Evolutionary conservation across 2,797 vertebrate species (phyloP), one percentile per base, ranked within the genome.

Genomic region (Taeniopygia guttata): DNA sequence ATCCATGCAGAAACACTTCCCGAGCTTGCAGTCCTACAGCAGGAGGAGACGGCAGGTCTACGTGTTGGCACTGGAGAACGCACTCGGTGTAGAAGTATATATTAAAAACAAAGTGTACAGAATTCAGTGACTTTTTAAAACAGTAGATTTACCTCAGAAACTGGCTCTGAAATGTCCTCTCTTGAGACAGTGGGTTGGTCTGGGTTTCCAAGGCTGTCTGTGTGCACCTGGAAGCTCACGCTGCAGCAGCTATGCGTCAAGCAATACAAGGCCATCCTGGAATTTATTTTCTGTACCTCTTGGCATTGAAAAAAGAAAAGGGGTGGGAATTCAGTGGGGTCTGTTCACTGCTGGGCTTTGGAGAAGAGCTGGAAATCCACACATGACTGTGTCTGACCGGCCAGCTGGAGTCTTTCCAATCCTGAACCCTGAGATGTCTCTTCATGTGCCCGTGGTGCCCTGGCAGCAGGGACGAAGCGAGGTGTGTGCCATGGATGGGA

Each of bases 121-220:
- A 97, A 95, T 75, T 89, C 12, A 32, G 80, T 93, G 96, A 96
- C 95, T 97, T 94, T 94, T 94, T 64, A 76, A 96, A 97, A 88
- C 94, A 96, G 91, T 98, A 98, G 97, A 97, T 97, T 98, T 98
- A 98, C 98, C 98, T 98, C 97, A 98, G 97, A 98, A 96, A 97
- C 96, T 91, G 93, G 90, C 97, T 97, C 97, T 97, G 97, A 96
- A 97, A 93, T 72, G 94, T 94, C 87, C 96, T 96, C 96, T 69
- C 38, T 93, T 56, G 89, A 96, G 94, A 89, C 54, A 64, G 23
- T 85, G 72, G 87, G 94, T 95, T 95, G 94, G 78, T 81, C 25
- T 83, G 69, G 63, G 36, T 4, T 70, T 92, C 75, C 95, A 90
- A 85, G 93, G 89, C 87, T 89, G 19, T 51, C 63, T 40, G 67